Percentiles rank a stretch among this genome's conserved stretches.
Conservation (phyloP, 2,888 invertebrate species). For the Cephonodes hylas region DNA sequence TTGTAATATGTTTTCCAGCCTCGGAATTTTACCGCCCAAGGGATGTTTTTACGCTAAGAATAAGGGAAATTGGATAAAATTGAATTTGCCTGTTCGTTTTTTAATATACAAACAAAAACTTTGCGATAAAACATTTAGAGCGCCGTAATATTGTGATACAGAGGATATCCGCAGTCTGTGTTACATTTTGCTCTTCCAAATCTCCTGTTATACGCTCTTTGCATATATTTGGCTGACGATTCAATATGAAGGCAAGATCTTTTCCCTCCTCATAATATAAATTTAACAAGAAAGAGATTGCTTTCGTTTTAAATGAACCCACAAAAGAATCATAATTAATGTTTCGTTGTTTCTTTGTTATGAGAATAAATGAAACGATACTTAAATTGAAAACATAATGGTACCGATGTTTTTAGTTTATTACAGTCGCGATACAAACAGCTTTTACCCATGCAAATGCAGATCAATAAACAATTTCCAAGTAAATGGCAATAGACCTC, state of each 20-base stretch:
- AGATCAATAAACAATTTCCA: not conserved
- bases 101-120: conserved; percentile 32
- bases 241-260: not conserved
- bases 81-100: conserved; percentile 52
- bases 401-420: not conserved
- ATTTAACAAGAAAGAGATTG: not conserved
- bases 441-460: not conserved
- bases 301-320: not conserved
- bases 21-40: conserved; percentile 42
- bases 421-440: not conserved
- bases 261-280: not conserved
- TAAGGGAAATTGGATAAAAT: conserved; percentile 49
- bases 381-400: not conserved
- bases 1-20: conserved; percentile 48
- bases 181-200: not conserved
- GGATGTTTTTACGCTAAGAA: conserved; percentile 50
- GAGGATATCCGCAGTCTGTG: not conserved
- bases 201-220: not conserved
- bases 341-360: too few relatives aligned
- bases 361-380: not conserved
- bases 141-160: not conserved
- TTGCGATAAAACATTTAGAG: conserved; percentile 15
- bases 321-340: not conserved
- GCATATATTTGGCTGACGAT: not conserved
- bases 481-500: not conserved